Evolutionary conservation across 1,140 invertebrate genomes (phyloP).

Genomic region (Neuroterus valhalla): DNA sequence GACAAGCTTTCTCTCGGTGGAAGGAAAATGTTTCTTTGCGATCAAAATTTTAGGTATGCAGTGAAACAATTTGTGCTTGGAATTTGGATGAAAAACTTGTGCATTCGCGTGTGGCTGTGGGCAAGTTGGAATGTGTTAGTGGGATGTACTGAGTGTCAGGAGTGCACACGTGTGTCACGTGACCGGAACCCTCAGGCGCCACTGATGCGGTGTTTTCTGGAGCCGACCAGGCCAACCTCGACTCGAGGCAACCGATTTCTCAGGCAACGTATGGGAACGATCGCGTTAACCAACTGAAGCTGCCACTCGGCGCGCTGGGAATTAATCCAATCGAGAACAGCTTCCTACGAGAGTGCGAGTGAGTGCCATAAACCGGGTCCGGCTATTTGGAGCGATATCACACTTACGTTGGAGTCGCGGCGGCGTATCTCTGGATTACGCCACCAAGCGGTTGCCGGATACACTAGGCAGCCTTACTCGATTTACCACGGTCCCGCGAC

Average conservation of each 20-base stretch:
- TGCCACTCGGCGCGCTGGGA: neutral
- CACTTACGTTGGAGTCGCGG: neutral
- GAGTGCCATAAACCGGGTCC: neutral
- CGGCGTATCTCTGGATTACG: neutral
- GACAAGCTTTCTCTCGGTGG: neutral
- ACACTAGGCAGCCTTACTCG: neutral
- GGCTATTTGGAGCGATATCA: conserved; percentile 20
- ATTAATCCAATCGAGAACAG: conserved; percentile 17
- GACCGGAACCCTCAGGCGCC: conserved; percentile 28
- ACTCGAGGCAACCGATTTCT: neutral
- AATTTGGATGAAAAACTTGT: neutral
- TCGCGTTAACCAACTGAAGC: conserved; percentile 25
- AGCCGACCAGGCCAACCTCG: neutral
- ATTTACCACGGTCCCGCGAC: conserved; percentile 3
- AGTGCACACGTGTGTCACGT: conserved; percentile 23
- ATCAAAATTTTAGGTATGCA: neutral
- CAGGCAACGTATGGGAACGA: conserved; percentile 3
- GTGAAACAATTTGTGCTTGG: neutral
- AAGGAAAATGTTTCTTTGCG: neutral
- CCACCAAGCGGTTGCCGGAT: neutral
- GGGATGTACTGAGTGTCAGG: neutral
- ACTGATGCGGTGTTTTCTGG: conserved; percentile 14
- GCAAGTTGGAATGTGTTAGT: neutral
- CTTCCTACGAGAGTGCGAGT: neutral
- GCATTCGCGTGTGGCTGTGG: neutral